Conservation (phyloP, 2,113 vertebrate species). For the Lasiurus borealis region DNA sequence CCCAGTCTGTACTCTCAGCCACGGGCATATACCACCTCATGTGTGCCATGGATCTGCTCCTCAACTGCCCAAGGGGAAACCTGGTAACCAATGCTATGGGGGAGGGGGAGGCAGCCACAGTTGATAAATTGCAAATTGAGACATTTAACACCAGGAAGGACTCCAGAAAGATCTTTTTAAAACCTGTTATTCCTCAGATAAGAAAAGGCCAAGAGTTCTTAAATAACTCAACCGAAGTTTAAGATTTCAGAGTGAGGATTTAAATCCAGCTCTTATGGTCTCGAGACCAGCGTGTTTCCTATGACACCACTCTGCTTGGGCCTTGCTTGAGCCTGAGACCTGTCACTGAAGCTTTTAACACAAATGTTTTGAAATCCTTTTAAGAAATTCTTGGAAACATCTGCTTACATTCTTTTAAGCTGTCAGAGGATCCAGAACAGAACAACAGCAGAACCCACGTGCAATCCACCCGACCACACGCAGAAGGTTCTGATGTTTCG, state of each 20-base stretch:
- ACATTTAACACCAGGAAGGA: conserved; percentile 29
- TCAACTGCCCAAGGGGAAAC: neutral
- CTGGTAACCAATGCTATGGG: accelerated
- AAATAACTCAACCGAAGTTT: neutral
- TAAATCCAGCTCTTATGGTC: neutral
- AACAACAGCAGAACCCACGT: conserved; percentile 67
- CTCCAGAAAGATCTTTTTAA: neutral
- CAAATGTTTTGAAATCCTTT: conserved; percentile 58
- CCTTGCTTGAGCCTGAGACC: conserved; percentile 35
- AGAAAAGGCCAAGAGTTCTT: neutral
- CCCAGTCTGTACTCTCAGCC: neutral
- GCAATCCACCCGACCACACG: accelerated
- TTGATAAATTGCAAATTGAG: neutral
- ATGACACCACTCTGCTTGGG: conserved; percentile 10
- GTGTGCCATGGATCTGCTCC: neutral
- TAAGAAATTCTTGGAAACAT: conserved; percentile 63
- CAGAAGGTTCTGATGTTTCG: neutral
- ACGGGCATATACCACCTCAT: neutral
- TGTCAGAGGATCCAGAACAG: conserved; percentile 59
- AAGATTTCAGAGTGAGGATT: neutral
- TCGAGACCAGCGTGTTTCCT: conserved; percentile 3
- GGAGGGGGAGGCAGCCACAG: neutral
- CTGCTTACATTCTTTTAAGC: conserved; percentile 67
- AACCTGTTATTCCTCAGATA: neutral
- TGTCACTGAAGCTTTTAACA: conserved; percentile 48